Percentiles rank a stretch among this genome's conserved stretches.
These are phyloP conservation scores for Cetoscarus ocellatus DNA, from an alignment of 2,797 vertebrate genomes.

Conservation along the genomic window DNA sequence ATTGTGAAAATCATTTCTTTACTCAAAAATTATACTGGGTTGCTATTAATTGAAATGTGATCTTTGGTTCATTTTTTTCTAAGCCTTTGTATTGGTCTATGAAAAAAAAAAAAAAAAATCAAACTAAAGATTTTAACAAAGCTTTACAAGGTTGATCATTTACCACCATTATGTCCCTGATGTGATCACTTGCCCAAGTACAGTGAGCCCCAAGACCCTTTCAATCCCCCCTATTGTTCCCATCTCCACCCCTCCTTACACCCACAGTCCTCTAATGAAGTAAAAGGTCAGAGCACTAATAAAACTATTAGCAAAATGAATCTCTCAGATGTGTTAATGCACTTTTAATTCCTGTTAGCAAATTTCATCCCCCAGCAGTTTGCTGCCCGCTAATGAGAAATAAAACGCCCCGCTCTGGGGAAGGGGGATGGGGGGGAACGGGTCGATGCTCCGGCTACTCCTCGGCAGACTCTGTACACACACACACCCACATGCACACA, in stretches of 20 bases:
- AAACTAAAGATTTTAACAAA: conserved; percentile 17
- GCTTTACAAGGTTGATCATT: conserved; percentile 23
- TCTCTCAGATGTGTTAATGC: conserved; percentile 91
- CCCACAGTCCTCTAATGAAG: conserved; percentile 86
- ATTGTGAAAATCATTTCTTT: no score
- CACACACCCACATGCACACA: conserved; percentile 49
- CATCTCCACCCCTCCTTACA: conserved; percentile 64
- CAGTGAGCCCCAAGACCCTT: conserved; percentile 59
- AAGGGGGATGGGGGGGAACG: conserved; percentile 77
- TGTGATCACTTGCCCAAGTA: conserved; percentile 41
- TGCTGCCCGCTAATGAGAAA: conserved; percentile 89
- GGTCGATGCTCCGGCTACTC: conserved; percentile 83
- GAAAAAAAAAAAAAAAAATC: conserved; percentile 2
- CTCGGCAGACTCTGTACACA: conserved; percentile 57
- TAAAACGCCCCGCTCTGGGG: conserved; percentile 85
- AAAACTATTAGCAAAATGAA: conserved; percentile 92
- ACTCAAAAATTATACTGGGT: no score
- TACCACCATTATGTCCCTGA: conserved; percentile 23
- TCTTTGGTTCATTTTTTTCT: no score
- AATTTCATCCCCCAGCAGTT: conserved; percentile 92
- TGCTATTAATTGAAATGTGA: no score
- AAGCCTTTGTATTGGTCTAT: neutral
- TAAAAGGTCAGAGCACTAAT: conserved; percentile 91
- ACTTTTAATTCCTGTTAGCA: conserved; percentile 93
- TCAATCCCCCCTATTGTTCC: conserved; percentile 51